Conservation (phyloP, 2,888 invertebrate species). For the Acrocera orbiculus region DNA sequence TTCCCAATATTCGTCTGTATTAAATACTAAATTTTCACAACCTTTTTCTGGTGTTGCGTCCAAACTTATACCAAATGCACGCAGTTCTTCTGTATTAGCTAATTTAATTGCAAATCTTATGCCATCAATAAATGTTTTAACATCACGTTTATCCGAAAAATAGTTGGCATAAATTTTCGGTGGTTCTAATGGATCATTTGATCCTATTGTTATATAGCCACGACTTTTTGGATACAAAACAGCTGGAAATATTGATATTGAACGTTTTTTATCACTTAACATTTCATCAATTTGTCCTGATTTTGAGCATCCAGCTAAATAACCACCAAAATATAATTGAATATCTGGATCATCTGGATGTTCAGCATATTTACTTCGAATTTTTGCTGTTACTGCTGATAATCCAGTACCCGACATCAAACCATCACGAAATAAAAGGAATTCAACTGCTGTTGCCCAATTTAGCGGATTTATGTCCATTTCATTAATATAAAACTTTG, state of each 20-base stretch:
- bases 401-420: constrained; percentile 81
- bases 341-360: constrained; percentile 62
- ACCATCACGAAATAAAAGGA: constrained; percentile 69
- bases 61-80: constrained; percentile 53
- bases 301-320: constrained; percentile 66
- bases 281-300: constrained; percentile 74
- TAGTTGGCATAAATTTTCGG: constrained; percentile 76
- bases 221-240: constrained; percentile 73
- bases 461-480: constrained; percentile 72
- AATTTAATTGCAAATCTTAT: constrained; percentile 59
- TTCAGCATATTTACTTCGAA: constrained; percentile 63
- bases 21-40: constrained; percentile 57
- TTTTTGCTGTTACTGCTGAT: constrained; percentile 70
- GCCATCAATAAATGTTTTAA: constrained; percentile 62
- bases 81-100: constrained; percentile 47
- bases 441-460: constrained; percentile 87
- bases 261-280: constrained; percentile 47
- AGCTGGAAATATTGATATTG: constrained; percentile 60
- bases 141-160: constrained; percentile 42
- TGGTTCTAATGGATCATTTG: constrained; percentile 58
- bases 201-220: constrained; percentile 56
- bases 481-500: constrained; percentile 66
- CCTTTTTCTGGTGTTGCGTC: constrained; percentile 56
- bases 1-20: constrained; percentile 54
- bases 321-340: constrained; percentile 75